Conservation (phyloP, 1,140 invertebrate genomes). For the Drosophila pseudoananassae region DNA sequence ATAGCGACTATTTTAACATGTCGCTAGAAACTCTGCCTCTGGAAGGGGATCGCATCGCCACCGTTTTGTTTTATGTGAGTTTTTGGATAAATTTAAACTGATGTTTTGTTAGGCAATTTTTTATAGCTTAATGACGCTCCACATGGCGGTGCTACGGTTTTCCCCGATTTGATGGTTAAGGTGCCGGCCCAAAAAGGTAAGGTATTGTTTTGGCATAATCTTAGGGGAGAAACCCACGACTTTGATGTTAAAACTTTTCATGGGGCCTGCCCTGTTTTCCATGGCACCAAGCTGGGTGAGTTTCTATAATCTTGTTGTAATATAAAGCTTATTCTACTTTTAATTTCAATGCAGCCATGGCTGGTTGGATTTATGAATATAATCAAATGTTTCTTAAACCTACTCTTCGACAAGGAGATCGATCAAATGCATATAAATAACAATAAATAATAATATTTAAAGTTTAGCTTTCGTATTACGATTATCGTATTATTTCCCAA, state of each 20-base stretch:
- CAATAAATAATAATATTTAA: background rate
- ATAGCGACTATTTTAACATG: constrained; percentile 87
- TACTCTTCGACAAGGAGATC: background rate
- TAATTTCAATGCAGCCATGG: constrained; percentile 10
- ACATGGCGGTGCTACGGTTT: constrained; percentile 43
- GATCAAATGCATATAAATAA: background rate
- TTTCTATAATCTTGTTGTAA: background rate
- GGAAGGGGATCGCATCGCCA: constrained; percentile 56
- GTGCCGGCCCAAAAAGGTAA: constrained; percentile 42
- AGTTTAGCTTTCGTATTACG: no score
- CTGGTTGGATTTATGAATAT: constrained; percentile 37
- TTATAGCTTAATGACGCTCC: constrained; percentile 45
- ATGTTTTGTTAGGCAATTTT: background rate
- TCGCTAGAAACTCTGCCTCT: no score
- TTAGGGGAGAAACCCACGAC: constrained; percentile 18
- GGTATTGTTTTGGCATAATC: constrained; percentile 35
- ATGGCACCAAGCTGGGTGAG: constrained; percentile 28
- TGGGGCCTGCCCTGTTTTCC: constrained; percentile 39
- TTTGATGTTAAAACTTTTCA: background rate
- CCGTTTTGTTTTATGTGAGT: constrained; percentile 62
- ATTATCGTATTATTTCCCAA: no score
- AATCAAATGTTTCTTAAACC: constrained; percentile 47
- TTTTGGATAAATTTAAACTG: background rate
- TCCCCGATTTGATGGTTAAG: constrained; percentile 2
- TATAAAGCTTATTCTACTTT: background rate